Percentiles rank a stretch among this genome's conserved stretches.
Evolutionary conservation across 2,797 vertebrate species (phyloP).

Genomic region (Pelodytes ibericus): DNA sequence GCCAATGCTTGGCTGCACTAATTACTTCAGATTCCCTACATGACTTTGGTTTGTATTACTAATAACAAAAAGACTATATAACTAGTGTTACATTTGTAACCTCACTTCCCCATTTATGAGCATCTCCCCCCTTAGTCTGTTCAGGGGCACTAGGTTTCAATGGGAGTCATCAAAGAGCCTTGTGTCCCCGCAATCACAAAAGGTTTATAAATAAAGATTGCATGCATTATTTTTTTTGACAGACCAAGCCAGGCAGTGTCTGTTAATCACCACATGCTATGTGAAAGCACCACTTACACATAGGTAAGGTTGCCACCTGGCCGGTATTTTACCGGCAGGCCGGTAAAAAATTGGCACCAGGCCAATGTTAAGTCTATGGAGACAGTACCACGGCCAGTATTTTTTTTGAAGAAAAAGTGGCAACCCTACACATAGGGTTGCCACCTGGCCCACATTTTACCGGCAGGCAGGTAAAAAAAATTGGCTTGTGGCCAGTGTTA

Average conservation of each 20-base stretch:
- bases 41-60: neutral
- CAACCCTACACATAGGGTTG: no score
- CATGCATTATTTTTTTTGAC: neutral
- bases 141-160: neutral
- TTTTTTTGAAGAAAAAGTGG: no score
- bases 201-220: neutral
- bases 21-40: slow-evolving; percentile 1
- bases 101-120: neutral
- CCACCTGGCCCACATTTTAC: no score
- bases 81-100: slow-evolving; percentile 2
- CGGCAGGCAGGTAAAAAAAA: no score
- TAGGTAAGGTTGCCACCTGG: no score
- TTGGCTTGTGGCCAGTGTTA: no score
- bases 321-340: no score
- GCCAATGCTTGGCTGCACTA: neutral
- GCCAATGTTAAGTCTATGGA: no score
- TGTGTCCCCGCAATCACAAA: neutral
- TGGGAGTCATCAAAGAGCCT: neutral
- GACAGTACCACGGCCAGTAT: no score
- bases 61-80: neutral
- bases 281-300: no score
- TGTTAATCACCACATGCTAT: no score
- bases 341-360: no score
- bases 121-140: neutral
- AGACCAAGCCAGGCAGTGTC: neutral